A percentile compares a stretch with the other conserved stretches of the same genome.
phyloP scores from a whole-genome alignment of 2,797 vertebrate species.

The Chelidonichthys spinosus region DNA sequence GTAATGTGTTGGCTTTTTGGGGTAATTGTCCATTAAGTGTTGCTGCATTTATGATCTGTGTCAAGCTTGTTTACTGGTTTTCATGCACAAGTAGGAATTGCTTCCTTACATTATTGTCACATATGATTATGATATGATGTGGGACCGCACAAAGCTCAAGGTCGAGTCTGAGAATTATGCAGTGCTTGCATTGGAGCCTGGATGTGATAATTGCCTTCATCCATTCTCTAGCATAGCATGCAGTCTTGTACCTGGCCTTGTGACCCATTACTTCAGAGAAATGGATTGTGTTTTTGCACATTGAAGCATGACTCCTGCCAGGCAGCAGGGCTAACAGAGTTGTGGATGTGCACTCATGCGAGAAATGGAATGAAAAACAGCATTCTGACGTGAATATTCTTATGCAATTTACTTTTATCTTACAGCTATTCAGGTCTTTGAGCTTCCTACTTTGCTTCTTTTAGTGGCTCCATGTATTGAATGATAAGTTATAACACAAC shows the following conservation, averaged over 20 bases:
- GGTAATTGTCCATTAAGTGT: neutral
- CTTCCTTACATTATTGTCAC: slow-evolving; percentile 33
- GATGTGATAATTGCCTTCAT: slow-evolving; percentile 43
- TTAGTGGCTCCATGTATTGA: slow-evolving; percentile 3
- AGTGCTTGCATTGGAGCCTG: slow-evolving; percentile 8
- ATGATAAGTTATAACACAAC: neutral
- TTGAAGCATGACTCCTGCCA: slow-evolving; percentile 1
- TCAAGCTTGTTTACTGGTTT: neutral
- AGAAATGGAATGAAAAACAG: slow-evolving; percentile 10
- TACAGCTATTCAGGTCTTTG: slow-evolving; percentile 9
- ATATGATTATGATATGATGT: neutral
- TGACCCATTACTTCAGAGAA: slow-evolving; percentile 27
- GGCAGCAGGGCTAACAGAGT: slow-evolving; percentile 9
- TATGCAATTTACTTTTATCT: neutral
- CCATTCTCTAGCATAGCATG: slow-evolving; percentile 15
- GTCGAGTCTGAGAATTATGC: slow-evolving; percentile 25
- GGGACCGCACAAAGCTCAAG: slow-evolving; percentile 25
- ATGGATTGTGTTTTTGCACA: slow-evolving; percentile 35
- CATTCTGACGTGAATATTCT: slow-evolving; percentile 16
- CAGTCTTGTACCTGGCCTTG: slow-evolving; percentile 10
- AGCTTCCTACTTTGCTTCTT: neutral
- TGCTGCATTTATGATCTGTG: neutral
- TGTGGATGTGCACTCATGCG: slow-evolving; percentile 5
- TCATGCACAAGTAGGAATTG: slow-evolving; percentile 15
- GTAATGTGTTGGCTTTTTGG: neutral